Conservation (phyloP, 1,140 invertebrate species). For the Lithobius niger region DNA sequence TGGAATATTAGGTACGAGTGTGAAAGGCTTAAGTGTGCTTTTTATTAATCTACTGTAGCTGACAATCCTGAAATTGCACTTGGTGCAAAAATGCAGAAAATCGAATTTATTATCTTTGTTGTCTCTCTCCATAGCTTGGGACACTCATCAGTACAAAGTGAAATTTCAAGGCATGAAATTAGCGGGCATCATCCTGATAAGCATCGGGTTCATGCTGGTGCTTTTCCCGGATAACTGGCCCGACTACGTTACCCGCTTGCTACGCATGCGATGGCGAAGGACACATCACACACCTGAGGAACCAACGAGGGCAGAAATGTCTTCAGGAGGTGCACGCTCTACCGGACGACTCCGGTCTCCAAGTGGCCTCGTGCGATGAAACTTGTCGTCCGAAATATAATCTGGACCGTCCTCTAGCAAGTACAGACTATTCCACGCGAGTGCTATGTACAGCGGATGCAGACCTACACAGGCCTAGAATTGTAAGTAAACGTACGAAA, state of each 20-base stretch:
- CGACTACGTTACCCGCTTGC: conserved; percentile 72
- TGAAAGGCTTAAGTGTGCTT: too few species aligned
- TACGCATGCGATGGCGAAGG: conserved; percentile 69
- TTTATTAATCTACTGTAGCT: too few species aligned
- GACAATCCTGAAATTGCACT: too few species aligned
- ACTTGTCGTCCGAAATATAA: too few species aligned
- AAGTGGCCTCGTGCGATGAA: conserved; percentile 67
- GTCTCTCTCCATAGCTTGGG: conserved; percentile 48
- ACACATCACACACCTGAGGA: conserved; percentile 27
- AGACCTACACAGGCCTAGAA: too few species aligned
- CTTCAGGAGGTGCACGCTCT: conserved; percentile 48
- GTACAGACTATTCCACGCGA: too few species aligned
- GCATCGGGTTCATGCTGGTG: conserved; percentile 79
- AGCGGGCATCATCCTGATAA: conserved; percentile 77
- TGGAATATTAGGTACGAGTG: too few species aligned
- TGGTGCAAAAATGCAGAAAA: too few species aligned
- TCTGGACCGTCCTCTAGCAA: too few species aligned
- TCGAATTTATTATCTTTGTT: conserved; percentile 2
- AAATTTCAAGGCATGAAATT: conserved; percentile 87
- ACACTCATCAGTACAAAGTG: conserved; percentile 67
- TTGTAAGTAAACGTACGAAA: too few species aligned
- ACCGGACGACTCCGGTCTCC: conserved; percentile 77
- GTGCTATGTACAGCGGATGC: too few species aligned
- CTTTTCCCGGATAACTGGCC: conserved; percentile 94
- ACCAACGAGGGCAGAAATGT: conserved; percentile 43